Conservation (phyloP, 2,888 invertebrate species). For the Embidobia sp. region DNA sequence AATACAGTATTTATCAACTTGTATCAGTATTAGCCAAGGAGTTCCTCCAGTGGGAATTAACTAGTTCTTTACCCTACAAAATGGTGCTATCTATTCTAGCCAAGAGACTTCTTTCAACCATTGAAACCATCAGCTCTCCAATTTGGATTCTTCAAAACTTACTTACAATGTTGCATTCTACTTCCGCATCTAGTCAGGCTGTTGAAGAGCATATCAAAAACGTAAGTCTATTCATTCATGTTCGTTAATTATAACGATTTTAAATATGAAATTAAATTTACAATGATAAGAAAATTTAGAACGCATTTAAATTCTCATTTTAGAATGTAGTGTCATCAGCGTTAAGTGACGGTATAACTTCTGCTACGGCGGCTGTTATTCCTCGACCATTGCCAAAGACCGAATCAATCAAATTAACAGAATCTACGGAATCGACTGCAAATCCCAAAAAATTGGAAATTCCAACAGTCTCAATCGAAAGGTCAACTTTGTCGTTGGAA, state of each 20-base stretch:
- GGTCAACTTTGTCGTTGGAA: conserved; percentile 69
- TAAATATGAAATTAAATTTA: no score
- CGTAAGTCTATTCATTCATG: conserved; percentile 9
- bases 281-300: neutral
- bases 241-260: no score
- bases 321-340: conserved; percentile 72
- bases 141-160: conserved; percentile 71
- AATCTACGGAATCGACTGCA: conserved; percentile 28
- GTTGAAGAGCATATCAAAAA: conserved; percentile 31
- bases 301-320: conserved; percentile 33
- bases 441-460: conserved; percentile 52
- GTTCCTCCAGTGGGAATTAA: conserved; percentile 86
- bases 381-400: conserved; percentile 72
- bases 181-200: conserved; percentile 12
- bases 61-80: conserved; percentile 86
- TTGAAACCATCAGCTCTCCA: conserved; percentile 73
- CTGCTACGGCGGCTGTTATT: conserved; percentile 76
- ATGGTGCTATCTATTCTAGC: conserved; percentile 85
- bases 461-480: conserved; percentile 44
- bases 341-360: conserved; percentile 73
- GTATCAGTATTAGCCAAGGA: conserved; percentile 84
- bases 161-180: conserved; percentile 66
- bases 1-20: conserved; percentile 84
- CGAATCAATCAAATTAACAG: conserved; percentile 38
- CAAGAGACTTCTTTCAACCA: conserved; percentile 82